phyloP scores from a whole-genome alignment of 2,797 vertebrate species.

The Leucoraja ocellata region DNA sequence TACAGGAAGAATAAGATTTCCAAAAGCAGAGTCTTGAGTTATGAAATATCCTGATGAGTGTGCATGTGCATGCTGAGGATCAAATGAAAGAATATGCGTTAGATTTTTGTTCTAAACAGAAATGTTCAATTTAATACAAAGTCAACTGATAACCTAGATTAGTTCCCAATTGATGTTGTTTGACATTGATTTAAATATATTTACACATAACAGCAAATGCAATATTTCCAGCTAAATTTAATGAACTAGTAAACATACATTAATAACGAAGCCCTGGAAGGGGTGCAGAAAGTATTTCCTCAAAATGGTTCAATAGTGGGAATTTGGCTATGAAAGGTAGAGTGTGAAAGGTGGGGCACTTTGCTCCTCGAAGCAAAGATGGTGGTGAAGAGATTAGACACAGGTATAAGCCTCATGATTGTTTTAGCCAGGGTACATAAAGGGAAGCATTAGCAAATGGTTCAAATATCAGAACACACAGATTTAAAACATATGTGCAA shows the following conservation, averaged over 20 bases:
- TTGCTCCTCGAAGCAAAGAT: no score
- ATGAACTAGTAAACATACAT: background rate
- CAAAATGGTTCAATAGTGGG: no score
- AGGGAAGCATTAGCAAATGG: no score
- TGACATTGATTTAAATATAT: background rate
- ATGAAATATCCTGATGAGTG: constrained; percentile 97
- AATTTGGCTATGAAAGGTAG: no score
- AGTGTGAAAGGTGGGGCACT: no score
- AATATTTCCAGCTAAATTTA: background rate
- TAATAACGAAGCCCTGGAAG: no score
- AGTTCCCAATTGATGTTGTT: background rate
- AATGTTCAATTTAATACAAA: background rate
- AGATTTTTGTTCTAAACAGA: constrained; percentile 33
- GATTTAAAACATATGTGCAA: no score
- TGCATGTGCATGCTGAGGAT: constrained; percentile 78
- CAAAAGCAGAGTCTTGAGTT: constrained; percentile 95
- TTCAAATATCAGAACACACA: no score
- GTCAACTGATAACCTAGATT: constrained; percentile 35
- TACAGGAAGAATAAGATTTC: constrained; percentile 95
- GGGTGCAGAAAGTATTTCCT: no score
- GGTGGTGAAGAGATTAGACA: no score
- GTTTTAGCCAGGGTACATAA: no score
- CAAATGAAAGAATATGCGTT: constrained; percentile 41
- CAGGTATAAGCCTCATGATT: no score
- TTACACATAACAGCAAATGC: background rate